phyloP scores from a whole-genome alignment of 2,113 vertebrate genomes.

The Cebidichthys violaceus region DNA sequence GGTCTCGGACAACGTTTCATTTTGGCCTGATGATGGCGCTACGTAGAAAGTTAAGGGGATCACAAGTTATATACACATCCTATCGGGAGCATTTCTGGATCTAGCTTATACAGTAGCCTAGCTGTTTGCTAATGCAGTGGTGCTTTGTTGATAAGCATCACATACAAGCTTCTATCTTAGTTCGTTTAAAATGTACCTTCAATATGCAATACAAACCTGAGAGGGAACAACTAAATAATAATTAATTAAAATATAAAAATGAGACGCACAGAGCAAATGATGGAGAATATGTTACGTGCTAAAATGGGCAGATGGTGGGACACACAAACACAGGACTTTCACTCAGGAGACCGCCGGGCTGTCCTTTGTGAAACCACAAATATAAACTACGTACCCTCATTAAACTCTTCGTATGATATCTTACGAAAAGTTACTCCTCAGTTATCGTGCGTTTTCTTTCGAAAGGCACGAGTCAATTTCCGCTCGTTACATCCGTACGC shows the following conservation, averaged over 20 bases:
- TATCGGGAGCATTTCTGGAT: neutral
- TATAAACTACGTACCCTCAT: too few relatives aligned
- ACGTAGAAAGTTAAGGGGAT: neutral
- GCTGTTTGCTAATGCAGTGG: neutral
- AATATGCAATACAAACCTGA: neutral
- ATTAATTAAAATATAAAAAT: neutral
- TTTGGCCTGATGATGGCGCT: neutral
- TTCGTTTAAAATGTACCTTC: neutral
- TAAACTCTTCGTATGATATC: too few relatives aligned
- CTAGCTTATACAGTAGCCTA: neutral
- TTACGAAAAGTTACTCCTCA: too few relatives aligned
- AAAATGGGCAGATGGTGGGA: too few relatives aligned
- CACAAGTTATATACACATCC: neutral
- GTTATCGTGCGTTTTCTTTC: too few relatives aligned
- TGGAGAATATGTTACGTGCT: too few relatives aligned
- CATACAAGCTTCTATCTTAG: neutral
- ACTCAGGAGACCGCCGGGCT: too few relatives aligned
- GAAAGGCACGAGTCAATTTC: too few relatives aligned
- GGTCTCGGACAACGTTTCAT: neutral
- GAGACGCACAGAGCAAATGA: too few relatives aligned
- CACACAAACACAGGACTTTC: too few relatives aligned
- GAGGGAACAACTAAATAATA: neutral
- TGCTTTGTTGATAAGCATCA: neutral
- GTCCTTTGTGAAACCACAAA: too few relatives aligned
- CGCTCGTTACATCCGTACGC: too few relatives aligned